Evolutionary conservation across 2,113 vertebrate species (phyloP).

Genomic region (Bombycilla garrulus): DNA sequence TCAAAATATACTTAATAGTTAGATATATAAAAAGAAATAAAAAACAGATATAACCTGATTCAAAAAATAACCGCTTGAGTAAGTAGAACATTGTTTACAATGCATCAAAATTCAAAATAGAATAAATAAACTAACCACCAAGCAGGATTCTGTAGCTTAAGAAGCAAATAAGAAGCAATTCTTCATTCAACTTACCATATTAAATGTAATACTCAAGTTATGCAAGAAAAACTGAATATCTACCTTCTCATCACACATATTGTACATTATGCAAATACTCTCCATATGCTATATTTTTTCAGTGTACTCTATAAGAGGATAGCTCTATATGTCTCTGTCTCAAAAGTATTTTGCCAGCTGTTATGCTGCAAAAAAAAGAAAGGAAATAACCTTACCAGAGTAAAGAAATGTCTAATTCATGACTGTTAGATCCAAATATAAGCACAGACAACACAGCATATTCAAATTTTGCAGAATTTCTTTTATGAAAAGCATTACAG

Average conservation of each 20-base stretch:
- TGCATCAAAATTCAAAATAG: neutral
- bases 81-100: neutral
- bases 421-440: neutral
- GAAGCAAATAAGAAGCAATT: neutral
- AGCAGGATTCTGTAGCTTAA: neutral
- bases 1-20: neutral
- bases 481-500: neutral
- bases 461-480: neutral
- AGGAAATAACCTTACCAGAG: neutral
- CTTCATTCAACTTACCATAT: neutral
- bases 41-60: neutral
- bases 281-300: constrained; percentile 7
- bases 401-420: neutral
- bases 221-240: neutral
- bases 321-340: constrained; percentile 12
- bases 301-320: neutral
- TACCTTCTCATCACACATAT: neutral
- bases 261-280: constrained; percentile 10
- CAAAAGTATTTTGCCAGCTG: constrained; percentile 36
- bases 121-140: neutral
- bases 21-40: neutral
- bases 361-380: neutral
- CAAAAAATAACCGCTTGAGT: neutral
- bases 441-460: neutral
- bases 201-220: neutral